Evolutionary conservation across 2,888 invertebrate species (phyloP).

Genomic region (Mesoligia furuncula): DNA sequence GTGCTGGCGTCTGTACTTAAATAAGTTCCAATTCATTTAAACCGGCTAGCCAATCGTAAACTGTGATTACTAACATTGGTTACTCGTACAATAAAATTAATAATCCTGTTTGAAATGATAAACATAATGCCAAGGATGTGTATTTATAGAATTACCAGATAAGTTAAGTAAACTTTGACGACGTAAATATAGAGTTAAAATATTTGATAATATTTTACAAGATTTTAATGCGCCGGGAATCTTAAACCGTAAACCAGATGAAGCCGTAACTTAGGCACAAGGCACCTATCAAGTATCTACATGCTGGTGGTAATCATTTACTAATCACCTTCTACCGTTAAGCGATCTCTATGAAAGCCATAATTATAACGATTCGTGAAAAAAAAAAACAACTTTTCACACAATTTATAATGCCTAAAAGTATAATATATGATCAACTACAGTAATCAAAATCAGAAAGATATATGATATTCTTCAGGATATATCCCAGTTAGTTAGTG

Average conservation of each 20-base stretch:
- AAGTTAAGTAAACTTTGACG: background rate
- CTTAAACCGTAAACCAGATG: background rate
- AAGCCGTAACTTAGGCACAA: background rate
- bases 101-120: background rate
- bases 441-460: too few relatives aligned
- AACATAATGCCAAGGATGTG: conserved; percentile 38
- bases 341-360: too few relatives aligned
- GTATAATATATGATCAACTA: too few relatives aligned
- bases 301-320: background rate
- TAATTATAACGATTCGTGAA: too few relatives aligned
- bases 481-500: too few relatives aligned
- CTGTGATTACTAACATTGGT: conserved; percentile 3
- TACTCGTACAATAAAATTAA: conserved; percentile 31
- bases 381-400: too few relatives aligned
- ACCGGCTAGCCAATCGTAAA: conserved; percentile 6
- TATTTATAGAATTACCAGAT: conserved; percentile 10
- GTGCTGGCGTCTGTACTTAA: too few relatives aligned
- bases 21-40: background rate
- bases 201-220: background rate
- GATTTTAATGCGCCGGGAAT: background rate
- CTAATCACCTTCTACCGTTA: background rate
- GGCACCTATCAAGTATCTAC: background rate
- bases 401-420: too few relatives aligned
- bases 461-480: too few relatives aligned
- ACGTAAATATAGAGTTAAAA: background rate